Evolutionary conservation across 2,797 vertebrate species (phyloP), one percentile per base, ranked within the genome.

Genomic region (Numenius phaeopus): DNA sequence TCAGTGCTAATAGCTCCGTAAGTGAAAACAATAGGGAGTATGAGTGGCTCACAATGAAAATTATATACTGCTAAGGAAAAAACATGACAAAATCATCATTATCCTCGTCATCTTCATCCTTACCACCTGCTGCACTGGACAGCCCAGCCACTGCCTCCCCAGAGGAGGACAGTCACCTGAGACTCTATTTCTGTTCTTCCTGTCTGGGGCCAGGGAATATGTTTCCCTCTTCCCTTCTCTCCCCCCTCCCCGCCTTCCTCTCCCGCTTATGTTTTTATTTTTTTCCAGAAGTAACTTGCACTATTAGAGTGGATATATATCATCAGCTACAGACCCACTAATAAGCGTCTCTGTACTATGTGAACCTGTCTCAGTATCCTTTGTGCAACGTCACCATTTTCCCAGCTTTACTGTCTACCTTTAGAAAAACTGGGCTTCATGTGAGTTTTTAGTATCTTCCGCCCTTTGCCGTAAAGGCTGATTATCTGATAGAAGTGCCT

Each of bases 401-500:
- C 65, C 47, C 55, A 65, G 20, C 23, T 90, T 85, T 71, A 58
- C 26, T 55, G 15, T 30, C 37, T 65, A 34, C 27, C 30, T 81
- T 84, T 47, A 81, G 64, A 77, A 67, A 72, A 80, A 34, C 30
- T 65, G 40, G 49, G 29, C 30, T 50, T 55, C 22, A 34, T 54
- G 34, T 66, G 39, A 87, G 37, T 55, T 90, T 90, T 83, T 77
- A 90, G 59, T 77, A 71, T 50, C 34, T 70, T 90, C 57, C 87
- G 21, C 49, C 54, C 64, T 94, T 87, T 77, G 71, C 81, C 1
- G 0, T 67, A 87, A 66, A n/a, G 40, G 59, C 26, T 87, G 67
- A 82, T 92, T 89, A 89, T 65, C 55, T 87, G 81, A 79, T 27
- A 84, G 75, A 90, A 93, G 23, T 32, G 47, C 39, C 71, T 80